phyloP scores from a whole-genome alignment of 2,797 vertebrate genomes.

The Taeniopygia guttata region DNA sequence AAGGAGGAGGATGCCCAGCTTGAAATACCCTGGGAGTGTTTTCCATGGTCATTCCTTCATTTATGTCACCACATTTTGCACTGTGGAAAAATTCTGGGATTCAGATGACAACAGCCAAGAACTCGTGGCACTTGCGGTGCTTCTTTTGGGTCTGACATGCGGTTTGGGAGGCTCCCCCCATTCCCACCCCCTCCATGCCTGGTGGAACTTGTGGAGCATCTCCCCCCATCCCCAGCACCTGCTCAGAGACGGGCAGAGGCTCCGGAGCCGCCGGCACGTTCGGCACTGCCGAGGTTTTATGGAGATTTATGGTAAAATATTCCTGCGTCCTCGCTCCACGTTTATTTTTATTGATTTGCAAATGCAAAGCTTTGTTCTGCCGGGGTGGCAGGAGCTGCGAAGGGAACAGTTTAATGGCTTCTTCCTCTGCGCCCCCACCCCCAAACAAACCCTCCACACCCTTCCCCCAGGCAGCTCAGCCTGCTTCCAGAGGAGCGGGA shows the following conservation, averaged over 20 bases:
- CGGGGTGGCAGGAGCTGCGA: slow-evolving; percentile 1
- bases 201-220: background rate
- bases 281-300: slow-evolving; percentile 24
- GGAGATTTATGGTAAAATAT: slow-evolving; percentile 71
- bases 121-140: background rate
- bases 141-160: background rate
- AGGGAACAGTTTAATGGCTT: slow-evolving; percentile 8
- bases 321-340: background rate
- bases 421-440: background rate
- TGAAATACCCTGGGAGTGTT: background rate
- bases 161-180: background rate
- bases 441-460: background rate
- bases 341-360: slow-evolving; percentile 70
- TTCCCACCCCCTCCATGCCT: background rate
- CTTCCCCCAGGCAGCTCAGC: background rate
- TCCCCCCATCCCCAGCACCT: background rate
- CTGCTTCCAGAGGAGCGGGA: background rate
- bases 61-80: background rate
- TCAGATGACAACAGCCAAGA: accelerated
- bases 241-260: accelerated
- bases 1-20: background rate
- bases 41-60: no score
- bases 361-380: slow-evolving; percentile 60
- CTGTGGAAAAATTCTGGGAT: background rate
- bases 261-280: background rate